Base-by-base conservation (phyloP, 2,113 vertebrate species). In the Eptatretus burgeri region DNA sequence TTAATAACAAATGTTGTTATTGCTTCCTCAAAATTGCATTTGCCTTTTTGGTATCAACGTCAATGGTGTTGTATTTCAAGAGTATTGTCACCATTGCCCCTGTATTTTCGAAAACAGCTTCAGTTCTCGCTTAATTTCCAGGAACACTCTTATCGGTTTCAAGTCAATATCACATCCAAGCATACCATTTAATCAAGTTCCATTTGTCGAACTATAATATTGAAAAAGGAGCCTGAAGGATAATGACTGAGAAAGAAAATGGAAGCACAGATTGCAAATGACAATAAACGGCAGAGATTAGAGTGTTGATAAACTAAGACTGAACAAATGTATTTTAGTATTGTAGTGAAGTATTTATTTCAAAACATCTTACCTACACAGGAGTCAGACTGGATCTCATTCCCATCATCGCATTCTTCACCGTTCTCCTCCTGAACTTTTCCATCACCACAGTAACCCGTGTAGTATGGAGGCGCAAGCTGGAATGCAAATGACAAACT, bases 401-500 rank as follows among this genome's bases (percentile, higher is more conserved):
- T 60, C n/a, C 56, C 56, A 20, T 60, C 56, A 20, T 60, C 56
- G 13, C 56, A 60, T 20, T 60, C 56, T 60, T 60, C 56, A 17
- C 56, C 56, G 11, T 60, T 60, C 56, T 17, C 56, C 56, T 60
- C 56, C 56, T 60, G 56, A 17, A 60, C 56, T 10, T n/a, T 60
- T 60, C 56, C 56, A 12, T 60, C 56, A 17, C 56, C 56, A 20
- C 56, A 60, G 56, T 17, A 60, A n/a, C 56, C 56, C 20, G 56
- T 60, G 56, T 17, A 20, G 56, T 60, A 20, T n/a, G 56, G 56
- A 60, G 56, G 56, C 10, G 56, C 56, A 20, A 60, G 56, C 56
- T 60, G 56, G 20, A n/a, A 12, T 41, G 27, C 27, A 41, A 41
- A 41, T 41, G 7, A 41, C 27, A 41, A 41, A 41, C 27, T 41